A percentile compares a stretch with the other conserved stretches of the same genome.
Conservation (phyloP, 2,797 vertebrate species). For the Cheirogaleus major region DNA sequence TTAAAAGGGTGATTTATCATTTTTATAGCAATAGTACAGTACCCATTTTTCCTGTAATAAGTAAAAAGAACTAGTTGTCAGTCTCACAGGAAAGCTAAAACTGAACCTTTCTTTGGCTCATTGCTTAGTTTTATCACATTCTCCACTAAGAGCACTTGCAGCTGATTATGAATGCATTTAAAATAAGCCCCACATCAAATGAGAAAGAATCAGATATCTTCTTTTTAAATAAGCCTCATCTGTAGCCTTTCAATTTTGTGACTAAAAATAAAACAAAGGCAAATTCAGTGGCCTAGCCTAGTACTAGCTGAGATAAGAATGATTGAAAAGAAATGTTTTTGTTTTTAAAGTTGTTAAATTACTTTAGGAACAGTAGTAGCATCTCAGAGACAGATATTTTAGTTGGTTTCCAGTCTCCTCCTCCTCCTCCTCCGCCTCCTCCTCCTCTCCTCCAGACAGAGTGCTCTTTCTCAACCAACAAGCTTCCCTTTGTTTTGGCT, state of each 20-base stretch:
- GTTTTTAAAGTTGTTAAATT: constrained; percentile 9
- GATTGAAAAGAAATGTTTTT: neutral
- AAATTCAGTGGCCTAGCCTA: neutral
- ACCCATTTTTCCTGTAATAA: constrained; percentile 1
- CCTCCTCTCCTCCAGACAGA: constrained; percentile 23
- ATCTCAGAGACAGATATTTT: constrained; percentile 20
- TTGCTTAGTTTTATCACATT: neutral
- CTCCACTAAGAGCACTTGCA: neutral
- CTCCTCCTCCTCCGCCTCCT: neutral
- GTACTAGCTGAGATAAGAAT: neutral
- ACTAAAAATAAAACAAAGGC: constrained; percentile 52
- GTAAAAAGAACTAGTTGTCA: constrained; percentile 3
- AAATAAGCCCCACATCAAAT: constrained; percentile 25
- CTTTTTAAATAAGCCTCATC: constrained; percentile 30
- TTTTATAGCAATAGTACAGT: constrained; percentile 28
- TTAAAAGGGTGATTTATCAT: neutral
- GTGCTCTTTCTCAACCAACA: constrained; percentile 58
- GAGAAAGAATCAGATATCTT: constrained; percentile 26
- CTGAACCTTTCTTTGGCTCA: neutral
- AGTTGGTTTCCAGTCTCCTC: constrained; percentile 26
- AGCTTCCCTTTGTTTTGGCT: constrained; percentile 68
- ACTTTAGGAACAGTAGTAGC: neutral
- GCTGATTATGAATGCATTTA: constrained; percentile 43
- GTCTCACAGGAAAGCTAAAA: neutral
- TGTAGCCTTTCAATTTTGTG: constrained; percentile 14